Evolutionary conservation across 2,113 vertebrate species (phyloP).

Genomic region (Mesocricetus auratus): DNA sequence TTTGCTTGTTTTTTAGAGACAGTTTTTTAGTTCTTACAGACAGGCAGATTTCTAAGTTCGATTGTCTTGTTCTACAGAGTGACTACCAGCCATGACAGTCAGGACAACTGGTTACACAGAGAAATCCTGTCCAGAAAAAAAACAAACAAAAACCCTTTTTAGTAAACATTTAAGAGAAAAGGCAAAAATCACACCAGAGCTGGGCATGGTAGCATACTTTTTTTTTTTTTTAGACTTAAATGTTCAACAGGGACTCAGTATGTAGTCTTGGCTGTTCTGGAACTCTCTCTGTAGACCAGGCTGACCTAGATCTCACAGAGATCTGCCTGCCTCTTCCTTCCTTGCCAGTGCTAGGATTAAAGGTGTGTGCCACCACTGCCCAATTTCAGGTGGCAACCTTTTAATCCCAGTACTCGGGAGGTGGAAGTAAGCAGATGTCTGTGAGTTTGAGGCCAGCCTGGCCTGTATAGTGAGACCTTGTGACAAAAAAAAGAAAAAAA

Average conservation of each 20-base stretch:
- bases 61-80: not conserved
- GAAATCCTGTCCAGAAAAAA: not conserved
- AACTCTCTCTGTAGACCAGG: not conserved
- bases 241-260: no score
- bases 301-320: not conserved
- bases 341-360: not conserved
- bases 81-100: not conserved
- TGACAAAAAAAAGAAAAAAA: not conserved
- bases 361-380: not conserved
- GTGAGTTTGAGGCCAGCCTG: not conserved
- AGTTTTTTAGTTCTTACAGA: not conserved
- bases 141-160: not conserved
- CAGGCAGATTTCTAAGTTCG: not conserved
- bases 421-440: not conserved
- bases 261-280: not conserved
- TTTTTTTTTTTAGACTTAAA: not conserved
- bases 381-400: not conserved
- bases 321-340: not conserved
- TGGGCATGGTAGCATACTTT: not conserved
- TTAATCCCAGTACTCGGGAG: not conserved
- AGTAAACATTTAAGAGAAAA: not conserved
- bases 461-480: not conserved
- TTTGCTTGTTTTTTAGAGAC: not conserved
- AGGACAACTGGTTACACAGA: not conserved
- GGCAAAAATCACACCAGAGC: not conserved